Conservation (phyloP, 2,797 vertebrate species). For the Pempheris klunzingeri region DNA sequence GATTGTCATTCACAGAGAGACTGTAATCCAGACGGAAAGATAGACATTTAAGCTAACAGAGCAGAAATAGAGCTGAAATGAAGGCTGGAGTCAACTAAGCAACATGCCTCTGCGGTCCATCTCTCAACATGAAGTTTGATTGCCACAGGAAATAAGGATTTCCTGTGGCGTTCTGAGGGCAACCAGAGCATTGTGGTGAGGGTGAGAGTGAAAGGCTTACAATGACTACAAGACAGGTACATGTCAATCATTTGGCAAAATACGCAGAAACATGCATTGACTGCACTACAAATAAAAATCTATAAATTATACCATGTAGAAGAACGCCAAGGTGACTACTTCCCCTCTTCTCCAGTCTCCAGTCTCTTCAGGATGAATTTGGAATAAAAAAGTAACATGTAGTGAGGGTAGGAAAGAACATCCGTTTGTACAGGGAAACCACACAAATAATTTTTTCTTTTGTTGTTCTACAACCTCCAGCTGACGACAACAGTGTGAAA, state of each 20-base stretch:
- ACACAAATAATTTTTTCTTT: not conserved
- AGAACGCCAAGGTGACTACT: not conserved
- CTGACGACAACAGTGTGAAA: constrained; percentile 3
- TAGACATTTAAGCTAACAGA: no score
- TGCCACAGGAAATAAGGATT: no score
- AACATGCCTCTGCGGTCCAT: no score
- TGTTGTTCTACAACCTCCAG: not conserved
- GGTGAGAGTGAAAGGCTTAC: no score
- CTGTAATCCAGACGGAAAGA: no score
- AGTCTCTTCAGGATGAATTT: not conserved
- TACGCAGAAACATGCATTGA: not conserved
- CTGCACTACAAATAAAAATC: not conserved
- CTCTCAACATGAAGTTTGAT: no score
- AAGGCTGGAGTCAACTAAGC: no score
- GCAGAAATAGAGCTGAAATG: no score
- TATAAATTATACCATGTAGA: not conserved
- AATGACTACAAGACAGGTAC: not conserved
- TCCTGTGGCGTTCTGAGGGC: no score
- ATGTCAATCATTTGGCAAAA: not conserved
- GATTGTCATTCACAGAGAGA: no score
- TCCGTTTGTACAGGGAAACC: not conserved
- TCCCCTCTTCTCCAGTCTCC: not conserved
- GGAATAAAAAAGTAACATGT: not conserved
- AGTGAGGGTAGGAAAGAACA: not conserved
- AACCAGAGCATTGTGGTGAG: no score